A percentile compares a stretch with the other conserved stretches of the same genome.
Evolutionary conservation across 30 jellyfish, hydroid and myxozoan genomes (phyloP).

Genomic region (Hydractinia symbiolongicarpus): DNA sequence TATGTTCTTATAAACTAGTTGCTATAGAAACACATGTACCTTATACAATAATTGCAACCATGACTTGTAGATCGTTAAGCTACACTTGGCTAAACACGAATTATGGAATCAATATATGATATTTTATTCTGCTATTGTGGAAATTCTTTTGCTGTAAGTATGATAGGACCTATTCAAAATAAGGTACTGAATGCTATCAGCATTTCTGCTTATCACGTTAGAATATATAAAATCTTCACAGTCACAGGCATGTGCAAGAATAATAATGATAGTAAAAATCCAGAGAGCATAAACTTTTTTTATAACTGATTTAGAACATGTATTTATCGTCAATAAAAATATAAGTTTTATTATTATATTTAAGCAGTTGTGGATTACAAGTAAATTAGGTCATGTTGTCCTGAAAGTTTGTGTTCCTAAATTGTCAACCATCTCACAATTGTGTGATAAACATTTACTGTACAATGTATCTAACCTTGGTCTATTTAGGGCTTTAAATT

Average conservation of each 20-base stretch:
- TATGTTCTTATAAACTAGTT: neutral
- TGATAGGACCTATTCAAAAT: neutral
- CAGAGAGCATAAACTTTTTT: too few species aligned
- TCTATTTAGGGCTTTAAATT: neutral
- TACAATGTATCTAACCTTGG: neutral
- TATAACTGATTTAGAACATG: too few species aligned
- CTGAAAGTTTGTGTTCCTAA: neutral
- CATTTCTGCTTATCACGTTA: neutral
- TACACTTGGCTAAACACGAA: conserved; percentile 5
- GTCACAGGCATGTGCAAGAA: neutral
- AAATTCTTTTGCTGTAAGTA: conserved; percentile 19
- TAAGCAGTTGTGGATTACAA: neutral
- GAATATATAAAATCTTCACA: neutral
- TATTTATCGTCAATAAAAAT: too few species aligned
- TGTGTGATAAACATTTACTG: neutral
- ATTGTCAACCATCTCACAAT: neutral
- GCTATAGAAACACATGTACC: neutral
- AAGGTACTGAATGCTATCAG: neutral
- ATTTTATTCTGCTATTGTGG: conserved; percentile 23
- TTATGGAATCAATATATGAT: conserved; percentile 13
- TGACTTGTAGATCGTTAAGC: neutral
- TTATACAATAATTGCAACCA: neutral
- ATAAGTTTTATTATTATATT: too few species aligned
- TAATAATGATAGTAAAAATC: too few species aligned
- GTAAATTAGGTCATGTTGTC: neutral